phyloP scores from a whole-genome alignment of 2,113 vertebrate genomes.

The Sarotherodon lohbergeri region DNA sequence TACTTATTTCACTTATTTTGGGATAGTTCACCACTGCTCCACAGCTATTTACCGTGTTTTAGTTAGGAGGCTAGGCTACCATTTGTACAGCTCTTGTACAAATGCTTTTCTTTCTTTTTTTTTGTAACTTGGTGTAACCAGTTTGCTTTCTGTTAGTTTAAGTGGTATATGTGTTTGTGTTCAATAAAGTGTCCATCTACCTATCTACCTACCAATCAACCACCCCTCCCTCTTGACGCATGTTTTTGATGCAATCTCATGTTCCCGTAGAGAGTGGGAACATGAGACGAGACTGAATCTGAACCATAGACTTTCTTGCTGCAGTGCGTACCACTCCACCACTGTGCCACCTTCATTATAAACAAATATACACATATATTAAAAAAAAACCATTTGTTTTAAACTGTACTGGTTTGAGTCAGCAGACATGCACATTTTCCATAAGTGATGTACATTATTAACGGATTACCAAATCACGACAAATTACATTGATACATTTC shows the following conservation, averaged over 20 bases:
- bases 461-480: fast-evolving
- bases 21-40: not conserved
- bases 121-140: not conserved
- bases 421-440: not conserved
- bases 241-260: not conserved
- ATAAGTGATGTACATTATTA: not conserved
- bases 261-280: not conserved
- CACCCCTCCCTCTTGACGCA: not conserved
- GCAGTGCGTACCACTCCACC: not conserved
- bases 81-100: not conserved
- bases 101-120: not conserved
- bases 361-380: not conserved
- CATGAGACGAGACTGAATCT: not conserved
- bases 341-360: not conserved
- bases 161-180: fast-evolving
- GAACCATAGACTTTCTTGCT: not conserved
- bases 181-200: not conserved
- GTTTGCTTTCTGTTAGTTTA: not conserved
- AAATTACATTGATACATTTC: not conserved
- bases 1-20: not conserved
- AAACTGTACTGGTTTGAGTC: not conserved
- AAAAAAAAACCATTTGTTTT: not conserved
- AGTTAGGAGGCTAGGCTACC: not conserved
- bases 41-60: not conserved
- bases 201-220: not conserved